These are phyloP conservation scores for Cnemophilus loriae DNA, from an alignment of 2,113 vertebrate genomes.

Conservation along the genomic window DNA sequence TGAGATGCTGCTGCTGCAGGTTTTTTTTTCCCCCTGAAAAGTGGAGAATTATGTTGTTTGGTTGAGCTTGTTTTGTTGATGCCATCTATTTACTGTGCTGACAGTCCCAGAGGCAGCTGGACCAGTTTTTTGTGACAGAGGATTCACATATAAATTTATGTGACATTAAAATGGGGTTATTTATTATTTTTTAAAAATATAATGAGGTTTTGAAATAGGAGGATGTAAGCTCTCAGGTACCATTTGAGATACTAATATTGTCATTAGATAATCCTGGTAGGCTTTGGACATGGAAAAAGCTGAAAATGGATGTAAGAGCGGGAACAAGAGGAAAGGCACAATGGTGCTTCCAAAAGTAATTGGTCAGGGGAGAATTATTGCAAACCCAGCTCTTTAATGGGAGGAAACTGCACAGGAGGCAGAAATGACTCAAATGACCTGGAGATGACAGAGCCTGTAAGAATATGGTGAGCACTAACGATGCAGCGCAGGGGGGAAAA, in stretches of 20 bases:
- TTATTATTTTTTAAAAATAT: background rate
- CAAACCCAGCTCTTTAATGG: background rate
- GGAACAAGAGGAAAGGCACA: background rate
- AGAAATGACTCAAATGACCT: slow-evolving; percentile 9
- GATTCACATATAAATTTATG: background rate
- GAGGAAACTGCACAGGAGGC: background rate
- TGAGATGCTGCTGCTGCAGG: background rate
- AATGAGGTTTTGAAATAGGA: background rate
- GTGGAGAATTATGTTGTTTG: background rate
- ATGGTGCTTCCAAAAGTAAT: background rate
- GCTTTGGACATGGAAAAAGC: background rate
- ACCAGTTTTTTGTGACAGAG: background rate
- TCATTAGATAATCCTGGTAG: background rate
- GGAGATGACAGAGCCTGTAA: background rate
- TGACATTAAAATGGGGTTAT: background rate
- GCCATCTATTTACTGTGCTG: background rate
- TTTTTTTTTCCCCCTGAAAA: background rate
- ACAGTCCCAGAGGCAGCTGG: background rate
- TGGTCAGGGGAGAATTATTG: background rate
- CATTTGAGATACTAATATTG: background rate
- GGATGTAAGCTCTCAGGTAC: background rate
- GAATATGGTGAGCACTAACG: background rate
- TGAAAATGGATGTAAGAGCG: background rate
- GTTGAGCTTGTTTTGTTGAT: background rate
- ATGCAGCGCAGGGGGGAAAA: background rate